Evolutionary conservation across 2,113 vertebrate species (phyloP), one percentile per base, ranked within the genome.

Genomic region (Passer montanus): DNA sequence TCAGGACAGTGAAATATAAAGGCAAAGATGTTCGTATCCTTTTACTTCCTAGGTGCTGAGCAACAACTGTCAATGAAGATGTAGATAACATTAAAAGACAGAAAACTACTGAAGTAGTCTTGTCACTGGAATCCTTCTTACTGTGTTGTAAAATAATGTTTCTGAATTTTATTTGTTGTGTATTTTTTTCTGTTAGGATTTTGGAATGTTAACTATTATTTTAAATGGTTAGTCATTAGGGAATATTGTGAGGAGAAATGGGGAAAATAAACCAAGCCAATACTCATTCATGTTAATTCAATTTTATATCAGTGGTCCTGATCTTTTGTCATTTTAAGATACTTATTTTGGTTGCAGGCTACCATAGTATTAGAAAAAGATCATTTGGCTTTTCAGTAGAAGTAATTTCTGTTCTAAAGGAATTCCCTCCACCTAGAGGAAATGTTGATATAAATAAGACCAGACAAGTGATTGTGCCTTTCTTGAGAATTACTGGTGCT

Each of bases 371-470:
- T 87, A 92, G 33, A 43, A 79, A 89, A 81, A 90, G 39, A 79
- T 80, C 15, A 72, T 94, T 80, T 64, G 16, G 56, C 56, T 95
- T 92, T 90, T 89, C 70, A 69, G 31, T 67, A 30, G 58, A 77
- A 63, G 44, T 75, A 76, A 95, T 95, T 91, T 91, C 89, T 91
- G 44, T 86, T 84, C 60, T 85, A 68, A 94, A 95, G 81, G 56
- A 85, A 82, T 83, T 56, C 55, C 35, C 22, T 96, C 28, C 30
- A 89, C 50, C 67, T 90, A 49, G 64, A 89, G 50, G 52, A 91
- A 90, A 81, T 11, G 26, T 70, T 84, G 56, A 30, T 78, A 76
- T 90, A 96, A 97, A 94, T 92, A 95, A 91, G 55, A 93, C 66
- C 62, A 94, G 81, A 87, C 33, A 93, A 92, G 52, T 84, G 69